Base-by-base conservation (phyloP, 2,113 vertebrate genomes). In the Brachyistius frenatus region DNA sequence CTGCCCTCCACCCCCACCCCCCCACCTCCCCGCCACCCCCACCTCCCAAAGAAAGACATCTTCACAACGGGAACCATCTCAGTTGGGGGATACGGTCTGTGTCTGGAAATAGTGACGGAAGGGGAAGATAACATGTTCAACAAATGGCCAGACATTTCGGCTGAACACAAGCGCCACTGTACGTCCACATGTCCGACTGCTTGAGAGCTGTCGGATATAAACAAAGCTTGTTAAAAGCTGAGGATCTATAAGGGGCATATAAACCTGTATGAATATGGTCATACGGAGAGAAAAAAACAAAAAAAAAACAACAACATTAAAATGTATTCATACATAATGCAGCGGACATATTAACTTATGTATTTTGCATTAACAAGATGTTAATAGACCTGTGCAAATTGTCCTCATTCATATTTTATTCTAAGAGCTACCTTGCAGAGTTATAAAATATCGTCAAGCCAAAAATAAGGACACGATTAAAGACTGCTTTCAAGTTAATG, bases 1-100 rank as follows among this genome's bases (percentile, higher is more conserved):
- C 58, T 81, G 67, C 50, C 74, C 82, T 76, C 53, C 8, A 39
- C 33, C 69, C 36, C 55, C 36, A 13, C 61, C 69, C 33, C 33
- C 61, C 33, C 23, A 23, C 23, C 23, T 1, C 23, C 50, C 74
- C 82, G 70, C 53, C 8, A 39, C 33, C 69, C 36, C 55, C 36
- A 13, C 61, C 69, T 37, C 33, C 61, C 33, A 8, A 54, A 56
- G 77, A 33, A 60, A 81, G 73, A 84, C 49, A 78, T 88, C 75
- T 84, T 76, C 67, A 54, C 63, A 14, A 0, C 33, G 76, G 46
- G 54, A 58, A 58, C 41, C 46, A 57, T 80, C 52, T 72, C 75
- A 32, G 23, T 15, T 53, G 16, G 44, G 66, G 70, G 78, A 44
- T 11, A 44, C 41, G 13, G 41, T 13, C 16, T 35, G 11, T 23